These are phyloP conservation scores for Tanypteryx hageni DNA, from an alignment of 2,888 invertebrate genomes.

Conservation along the genomic window DNA sequence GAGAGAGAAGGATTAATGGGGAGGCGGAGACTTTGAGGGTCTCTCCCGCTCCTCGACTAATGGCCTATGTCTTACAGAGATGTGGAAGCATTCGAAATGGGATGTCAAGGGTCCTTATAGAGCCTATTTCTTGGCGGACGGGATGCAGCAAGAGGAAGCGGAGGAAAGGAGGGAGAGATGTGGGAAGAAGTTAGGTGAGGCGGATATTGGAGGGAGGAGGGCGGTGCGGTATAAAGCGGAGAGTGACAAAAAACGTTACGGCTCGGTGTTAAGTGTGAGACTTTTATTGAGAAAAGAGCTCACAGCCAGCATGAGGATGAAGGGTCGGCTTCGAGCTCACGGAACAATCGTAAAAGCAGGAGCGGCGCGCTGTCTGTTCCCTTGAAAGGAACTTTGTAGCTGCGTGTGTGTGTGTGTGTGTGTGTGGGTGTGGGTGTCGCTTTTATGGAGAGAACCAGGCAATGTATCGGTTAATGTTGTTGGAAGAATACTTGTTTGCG, in stretches of 20 bases:
- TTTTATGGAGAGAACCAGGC: too few relatives aligned
- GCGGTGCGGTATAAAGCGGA: not conserved
- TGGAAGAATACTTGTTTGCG: too few relatives aligned
- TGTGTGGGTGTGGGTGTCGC: too few relatives aligned
- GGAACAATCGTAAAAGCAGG: not conserved
- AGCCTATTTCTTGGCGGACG: not conserved
- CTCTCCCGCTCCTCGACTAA: not conserved
- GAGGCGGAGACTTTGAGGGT: not conserved
- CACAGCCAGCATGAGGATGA: not conserved
- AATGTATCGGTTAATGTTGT: too few relatives aligned
- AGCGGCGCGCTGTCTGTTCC: not conserved
- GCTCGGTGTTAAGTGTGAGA: not conserved
- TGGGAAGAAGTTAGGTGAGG: too few relatives aligned
- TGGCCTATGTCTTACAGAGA: not conserved
- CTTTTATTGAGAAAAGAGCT: not conserved
- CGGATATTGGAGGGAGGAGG: not conserved
- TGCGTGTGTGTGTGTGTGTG: too few relatives aligned
- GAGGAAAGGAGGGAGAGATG: not conserved
- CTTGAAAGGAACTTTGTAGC: not conserved
- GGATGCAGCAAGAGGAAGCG: not conserved
- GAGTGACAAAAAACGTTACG: not conserved
- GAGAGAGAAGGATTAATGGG: not conserved
- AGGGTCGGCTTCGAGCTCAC: not conserved
- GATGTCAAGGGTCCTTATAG: not conserved
- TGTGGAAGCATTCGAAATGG: not conserved